Evolutionary conservation across 2,888 invertebrate species (phyloP).

Genomic region (Notodonta dromedarius): DNA sequence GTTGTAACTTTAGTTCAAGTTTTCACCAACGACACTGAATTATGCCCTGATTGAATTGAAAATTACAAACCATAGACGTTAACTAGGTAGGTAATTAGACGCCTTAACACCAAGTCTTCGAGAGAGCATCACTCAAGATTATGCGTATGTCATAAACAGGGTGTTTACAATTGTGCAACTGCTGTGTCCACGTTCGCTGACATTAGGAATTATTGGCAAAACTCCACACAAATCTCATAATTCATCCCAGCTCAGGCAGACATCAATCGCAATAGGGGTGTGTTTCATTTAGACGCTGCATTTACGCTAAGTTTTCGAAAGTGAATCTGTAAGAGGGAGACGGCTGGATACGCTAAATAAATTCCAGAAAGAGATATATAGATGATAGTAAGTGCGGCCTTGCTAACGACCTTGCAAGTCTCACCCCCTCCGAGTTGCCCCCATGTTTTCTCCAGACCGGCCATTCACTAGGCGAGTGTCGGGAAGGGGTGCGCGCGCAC

Average conservation of each 20-base stretch:
- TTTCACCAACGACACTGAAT: slow-evolving; percentile 60
- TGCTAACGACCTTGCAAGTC: slow-evolving; percentile 71
- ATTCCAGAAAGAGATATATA: slow-evolving; percentile 58
- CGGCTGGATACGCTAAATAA: slow-evolving; percentile 20
- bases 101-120: neutral
- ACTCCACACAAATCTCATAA: slow-evolving; percentile 36
- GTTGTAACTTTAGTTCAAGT: slow-evolving; percentile 60
- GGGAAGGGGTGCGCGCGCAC: slow-evolving; percentile 75
- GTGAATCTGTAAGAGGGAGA: slow-evolving; percentile 63
- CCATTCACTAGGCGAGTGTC: slow-evolving; percentile 74
- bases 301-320: slow-evolving; percentile 66
- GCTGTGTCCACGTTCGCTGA: slow-evolving; percentile 11
- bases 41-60: slow-evolving; percentile 49
- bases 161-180: slow-evolving; percentile 11
- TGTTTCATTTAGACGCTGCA: slow-evolving; percentile 66
- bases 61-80: slow-evolving; percentile 32
- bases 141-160: neutral
- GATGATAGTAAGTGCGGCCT: slow-evolving; percentile 73
- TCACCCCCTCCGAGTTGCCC: slow-evolving; percentile 59
- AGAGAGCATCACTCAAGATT: slow-evolving; percentile 4
- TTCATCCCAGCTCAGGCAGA: slow-evolving; percentile 55
- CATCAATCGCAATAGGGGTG: slow-evolving; percentile 55
- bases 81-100: slow-evolving; percentile 13
- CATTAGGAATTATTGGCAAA: slow-evolving; percentile 31
- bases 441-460: slow-evolving; percentile 62